These are phyloP conservation scores for Platycercus adscitus DNA, from an alignment of 2,113 vertebrate genomes.

Conservation along the genomic window DNA sequence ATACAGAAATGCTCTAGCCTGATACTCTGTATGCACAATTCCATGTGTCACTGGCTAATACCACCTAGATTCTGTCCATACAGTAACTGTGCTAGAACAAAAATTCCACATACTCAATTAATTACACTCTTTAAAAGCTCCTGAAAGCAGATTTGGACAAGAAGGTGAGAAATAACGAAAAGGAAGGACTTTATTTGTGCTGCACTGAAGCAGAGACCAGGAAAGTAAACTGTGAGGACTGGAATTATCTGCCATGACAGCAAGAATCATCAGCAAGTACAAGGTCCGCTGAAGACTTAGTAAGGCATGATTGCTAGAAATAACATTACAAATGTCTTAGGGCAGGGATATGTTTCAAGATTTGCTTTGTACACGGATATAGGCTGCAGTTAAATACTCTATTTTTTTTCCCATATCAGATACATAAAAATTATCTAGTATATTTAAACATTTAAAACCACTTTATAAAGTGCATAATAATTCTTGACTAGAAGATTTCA, in stretches of 20 bases:
- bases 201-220: background rate
- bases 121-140: background rate
- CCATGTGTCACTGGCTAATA: rapidly evolving
- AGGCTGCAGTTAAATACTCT: background rate
- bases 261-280: background rate
- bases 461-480: background rate
- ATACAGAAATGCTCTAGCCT: background rate
- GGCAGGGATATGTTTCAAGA: background rate
- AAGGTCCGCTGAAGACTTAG: background rate
- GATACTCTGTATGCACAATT: background rate
- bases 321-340: background rate
- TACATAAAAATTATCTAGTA: background rate
- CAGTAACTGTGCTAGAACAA: background rate
- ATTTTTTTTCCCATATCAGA: background rate
- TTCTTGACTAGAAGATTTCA: background rate
- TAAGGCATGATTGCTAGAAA: background rate
- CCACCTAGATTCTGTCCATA: background rate
- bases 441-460: background rate
- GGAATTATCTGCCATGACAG: background rate
- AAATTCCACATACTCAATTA: background rate
- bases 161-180: background rate
- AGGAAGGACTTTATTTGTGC: background rate
- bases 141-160: background rate
- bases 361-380: background rate
- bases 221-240: background rate